Evolutionary conservation across 23 tunicate species (phyloP).

Genomic region (Styela plicata): DNA sequence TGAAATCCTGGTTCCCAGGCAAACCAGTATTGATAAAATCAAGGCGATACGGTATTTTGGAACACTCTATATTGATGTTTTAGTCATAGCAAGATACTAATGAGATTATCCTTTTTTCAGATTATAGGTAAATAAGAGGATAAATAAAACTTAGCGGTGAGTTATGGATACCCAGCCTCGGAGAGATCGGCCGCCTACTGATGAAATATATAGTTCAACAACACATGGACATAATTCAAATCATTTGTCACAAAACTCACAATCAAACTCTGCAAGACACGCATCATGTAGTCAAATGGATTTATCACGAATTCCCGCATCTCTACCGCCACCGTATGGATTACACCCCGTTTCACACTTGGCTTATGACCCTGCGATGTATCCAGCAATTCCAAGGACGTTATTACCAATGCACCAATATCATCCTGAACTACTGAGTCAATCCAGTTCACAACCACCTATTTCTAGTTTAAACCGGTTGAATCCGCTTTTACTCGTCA

Average conservation of each 20-base stretch:
- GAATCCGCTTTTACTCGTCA: conserved; percentile 21
- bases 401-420: neutral
- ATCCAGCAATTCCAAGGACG: conserved; percentile 16
- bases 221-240: neutral
- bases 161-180: neutral
- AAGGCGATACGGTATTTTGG: no score
- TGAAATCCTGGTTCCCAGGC: no score
- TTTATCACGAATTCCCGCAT: neutral
- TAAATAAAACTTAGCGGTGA: no score
- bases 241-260: neutral
- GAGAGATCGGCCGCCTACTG: neutral
- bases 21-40: no score
- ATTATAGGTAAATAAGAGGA: no score
- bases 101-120: no score
- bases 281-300: neutral
- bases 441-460: conserved; percentile 2
- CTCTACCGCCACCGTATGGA: conserved; percentile 14
- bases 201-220: neutral
- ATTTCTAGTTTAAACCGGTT: conserved; percentile 23
- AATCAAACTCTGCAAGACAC: neutral
- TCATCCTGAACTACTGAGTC: conserved; percentile 9
- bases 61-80: no score
- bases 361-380: conserved; percentile 8
- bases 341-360: neutral
- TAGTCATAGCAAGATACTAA: no score